Evolutionary conservation across 2,888 invertebrate species (phyloP).

Genomic region (Margaritifera margaritifera): DNA sequence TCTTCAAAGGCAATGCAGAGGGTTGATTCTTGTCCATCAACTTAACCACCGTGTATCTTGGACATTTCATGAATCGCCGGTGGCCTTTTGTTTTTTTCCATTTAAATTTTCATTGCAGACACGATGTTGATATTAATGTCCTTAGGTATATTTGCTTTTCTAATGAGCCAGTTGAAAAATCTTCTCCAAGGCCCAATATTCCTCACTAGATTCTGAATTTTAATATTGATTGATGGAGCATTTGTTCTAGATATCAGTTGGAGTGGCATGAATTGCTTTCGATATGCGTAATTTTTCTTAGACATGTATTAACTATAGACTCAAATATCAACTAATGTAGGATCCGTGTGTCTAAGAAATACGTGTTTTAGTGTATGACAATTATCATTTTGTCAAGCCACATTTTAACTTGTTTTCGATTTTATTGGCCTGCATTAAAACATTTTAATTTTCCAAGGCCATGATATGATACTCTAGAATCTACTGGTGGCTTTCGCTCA

Average conservation of each 20-base stretch:
- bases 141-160: no score
- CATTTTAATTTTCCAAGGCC: background rate
- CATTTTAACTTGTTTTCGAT: conserved; percentile 9
- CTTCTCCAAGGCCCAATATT: background rate
- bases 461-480: background rate
- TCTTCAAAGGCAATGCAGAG: conserved; percentile 8
- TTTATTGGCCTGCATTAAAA: background rate
- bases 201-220: conserved; percentile 4
- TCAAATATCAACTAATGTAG: conserved; percentile 18
- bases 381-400: conserved; percentile 9
- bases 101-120: conserved; percentile 30
- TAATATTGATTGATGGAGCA: conserved; percentile 32
- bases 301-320: conserved; percentile 17
- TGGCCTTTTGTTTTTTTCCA: conserved; percentile 23
- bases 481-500: background rate
- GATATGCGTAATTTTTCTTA: background rate
- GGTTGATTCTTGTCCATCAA: conserved; percentile 28
- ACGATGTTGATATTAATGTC: conserved; percentile 44
- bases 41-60: conserved; percentile 40
- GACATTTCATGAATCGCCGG: conserved; percentile 20
- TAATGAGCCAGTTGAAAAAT: no score
- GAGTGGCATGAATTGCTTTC: conserved; percentile 1
- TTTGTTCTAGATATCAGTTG: conserved; percentile 19
- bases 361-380: conserved; percentile 2
- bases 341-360: conserved; percentile 15